A percentile compares a stretch with the other conserved stretches of the same genome.
Conservation (phyloP, 2,888 invertebrate genomes). For the Agrotis puta region DNA sequence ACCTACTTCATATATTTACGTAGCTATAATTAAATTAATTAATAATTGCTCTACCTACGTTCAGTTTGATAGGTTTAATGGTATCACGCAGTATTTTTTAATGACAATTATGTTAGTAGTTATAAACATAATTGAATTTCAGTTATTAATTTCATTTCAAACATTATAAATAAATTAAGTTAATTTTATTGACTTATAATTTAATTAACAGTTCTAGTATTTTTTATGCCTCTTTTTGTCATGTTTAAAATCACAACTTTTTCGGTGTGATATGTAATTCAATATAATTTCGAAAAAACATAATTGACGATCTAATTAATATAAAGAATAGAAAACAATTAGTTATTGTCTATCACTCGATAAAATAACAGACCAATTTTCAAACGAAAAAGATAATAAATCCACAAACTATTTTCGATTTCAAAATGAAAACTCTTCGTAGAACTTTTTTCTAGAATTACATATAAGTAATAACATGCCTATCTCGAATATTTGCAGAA, state of each 20-base stretch:
- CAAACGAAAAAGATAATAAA: constrained; percentile 41
- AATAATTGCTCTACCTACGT: constrained; percentile 39
- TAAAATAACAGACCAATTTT: constrained; percentile 40
- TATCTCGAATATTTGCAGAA: constrained; percentile 60
- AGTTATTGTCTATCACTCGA: constrained; percentile 40
- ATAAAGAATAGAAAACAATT: constrained; percentile 14
- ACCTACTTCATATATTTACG: constrained; percentile 40
- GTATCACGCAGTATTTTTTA: constrained; percentile 31
- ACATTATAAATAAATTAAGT: constrained; percentile 13
- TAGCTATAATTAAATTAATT: constrained; percentile 57
- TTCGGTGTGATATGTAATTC: constrained; percentile 14
- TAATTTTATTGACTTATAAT: constrained; percentile 3
- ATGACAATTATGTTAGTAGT: constrained; percentile 35
- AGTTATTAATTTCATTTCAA: constrained; percentile 26
- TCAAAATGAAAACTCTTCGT: constrained; percentile 45
- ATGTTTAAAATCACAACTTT: constrained; percentile 20
- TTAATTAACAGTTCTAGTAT: constrained; percentile 20
- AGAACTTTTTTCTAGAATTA: constrained; percentile 35
- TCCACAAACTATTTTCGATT: constrained; percentile 51
- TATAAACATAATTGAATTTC: constrained; percentile 28
- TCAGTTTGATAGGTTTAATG: constrained; percentile 36
- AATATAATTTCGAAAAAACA: too few relatives aligned
- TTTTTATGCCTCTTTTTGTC: constrained; percentile 22
- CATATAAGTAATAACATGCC: constrained; percentile 54
- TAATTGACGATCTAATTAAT: too few relatives aligned